Conservation (phyloP, 2,888 invertebrate species). For the Elgonia sp. region DNA sequence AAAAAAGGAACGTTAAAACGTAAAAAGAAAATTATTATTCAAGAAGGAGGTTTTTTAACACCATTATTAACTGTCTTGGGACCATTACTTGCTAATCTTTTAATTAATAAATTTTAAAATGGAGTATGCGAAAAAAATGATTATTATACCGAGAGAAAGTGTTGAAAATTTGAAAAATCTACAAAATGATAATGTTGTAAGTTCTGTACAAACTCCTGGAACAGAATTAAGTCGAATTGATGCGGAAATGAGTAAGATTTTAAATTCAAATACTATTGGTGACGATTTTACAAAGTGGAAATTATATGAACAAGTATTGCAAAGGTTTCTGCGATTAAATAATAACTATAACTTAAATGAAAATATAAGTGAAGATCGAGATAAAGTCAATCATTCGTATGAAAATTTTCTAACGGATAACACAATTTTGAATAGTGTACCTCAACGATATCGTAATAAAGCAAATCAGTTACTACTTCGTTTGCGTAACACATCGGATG, state of each 20-base stretch:
- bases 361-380: background rate
- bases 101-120: background rate
- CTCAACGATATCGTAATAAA: slow-evolving; percentile 15
- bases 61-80: background rate
- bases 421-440: slow-evolving; percentile 20
- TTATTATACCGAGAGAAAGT: background rate
- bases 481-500: slow-evolving; percentile 8
- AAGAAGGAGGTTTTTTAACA: slow-evolving; percentile 27
- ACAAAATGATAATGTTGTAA: background rate
- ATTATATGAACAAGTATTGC: slow-evolving; percentile 36
- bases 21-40: slow-evolving; percentile 35
- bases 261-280: slow-evolving; percentile 42
- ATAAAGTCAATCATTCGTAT: background rate
- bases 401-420: background rate
- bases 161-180: background rate
- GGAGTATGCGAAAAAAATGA: slow-evolving; percentile 2
- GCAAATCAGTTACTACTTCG: background rate
- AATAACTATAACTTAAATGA: background rate
- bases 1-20: background rate
- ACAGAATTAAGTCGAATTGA: slow-evolving; percentile 49
- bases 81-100: background rate
- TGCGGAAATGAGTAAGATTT: slow-evolving; percentile 62
- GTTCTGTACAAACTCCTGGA: slow-evolving; percentile 26
- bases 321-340: slow-evolving; percentile 48
- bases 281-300: slow-evolving; percentile 65